These are phyloP conservation scores for Ptyas mucosa DNA, from an alignment of 2,113 vertebrate species.

Conservation along the genomic window DNA sequence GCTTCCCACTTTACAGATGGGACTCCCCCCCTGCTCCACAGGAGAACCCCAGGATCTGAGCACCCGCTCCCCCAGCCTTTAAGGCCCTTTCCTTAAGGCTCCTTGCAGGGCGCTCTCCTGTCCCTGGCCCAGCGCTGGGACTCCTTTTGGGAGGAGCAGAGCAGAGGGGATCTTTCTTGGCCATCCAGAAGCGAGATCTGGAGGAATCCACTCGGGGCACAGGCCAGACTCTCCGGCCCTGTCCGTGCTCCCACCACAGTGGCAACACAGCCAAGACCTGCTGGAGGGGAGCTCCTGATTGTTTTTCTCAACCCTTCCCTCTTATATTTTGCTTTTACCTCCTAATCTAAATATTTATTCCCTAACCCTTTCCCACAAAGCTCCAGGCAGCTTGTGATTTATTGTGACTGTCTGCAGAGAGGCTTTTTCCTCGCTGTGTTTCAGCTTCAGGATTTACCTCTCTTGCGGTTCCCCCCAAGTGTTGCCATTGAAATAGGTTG, in stretches of 20 bases:
- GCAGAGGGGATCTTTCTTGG: background rate
- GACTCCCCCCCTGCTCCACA: background rate
- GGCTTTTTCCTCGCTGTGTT: background rate
- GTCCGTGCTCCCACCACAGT: background rate
- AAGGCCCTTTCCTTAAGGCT: background rate
- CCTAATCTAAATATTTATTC: background rate
- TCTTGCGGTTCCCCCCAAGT: background rate
- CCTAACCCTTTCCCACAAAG: background rate
- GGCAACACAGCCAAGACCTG: background rate
- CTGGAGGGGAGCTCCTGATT: too few species aligned
- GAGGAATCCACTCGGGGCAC: background rate
- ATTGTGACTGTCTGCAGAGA: background rate
- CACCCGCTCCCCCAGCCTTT: background rate
- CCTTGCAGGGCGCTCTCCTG: background rate
- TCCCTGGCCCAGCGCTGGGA: background rate
- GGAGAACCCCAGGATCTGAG: background rate
- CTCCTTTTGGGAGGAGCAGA: background rate
- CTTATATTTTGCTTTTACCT: background rate
- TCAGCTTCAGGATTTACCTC: background rate
- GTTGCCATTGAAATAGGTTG: background rate
- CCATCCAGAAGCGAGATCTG: background rate
- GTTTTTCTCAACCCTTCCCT: background rate
- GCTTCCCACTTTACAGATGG: background rate
- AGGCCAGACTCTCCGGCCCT: background rate
- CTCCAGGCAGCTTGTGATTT: background rate